phyloP scores from a whole-genome alignment of 1,140 invertebrate genomes.

The Marisa cornuarietis region DNA sequence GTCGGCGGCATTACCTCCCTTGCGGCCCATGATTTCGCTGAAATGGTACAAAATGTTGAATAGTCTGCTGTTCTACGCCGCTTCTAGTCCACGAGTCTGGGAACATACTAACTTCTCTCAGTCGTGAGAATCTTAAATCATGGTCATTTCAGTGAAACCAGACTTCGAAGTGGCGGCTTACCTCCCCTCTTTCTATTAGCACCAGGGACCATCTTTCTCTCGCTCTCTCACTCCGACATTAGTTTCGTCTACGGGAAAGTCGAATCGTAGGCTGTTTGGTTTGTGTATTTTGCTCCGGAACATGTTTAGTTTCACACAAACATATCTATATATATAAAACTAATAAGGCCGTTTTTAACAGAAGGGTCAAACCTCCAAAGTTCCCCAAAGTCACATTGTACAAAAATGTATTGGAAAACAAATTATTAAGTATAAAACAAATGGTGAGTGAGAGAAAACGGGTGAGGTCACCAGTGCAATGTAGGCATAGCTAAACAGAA shows the following conservation, averaged over 20 bases:
- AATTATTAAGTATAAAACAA: too few relatives aligned
- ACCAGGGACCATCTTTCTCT: not conserved
- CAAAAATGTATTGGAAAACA: too few relatives aligned
- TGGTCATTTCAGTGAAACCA: too few relatives aligned
- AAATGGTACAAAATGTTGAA: not conserved
- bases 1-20: slow-evolving; percentile 79
- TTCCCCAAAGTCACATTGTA: not conserved
- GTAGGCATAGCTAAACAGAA: too few relatives aligned
- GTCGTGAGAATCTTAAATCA: not conserved
- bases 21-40: slow-evolving; percentile 1
- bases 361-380: not conserved
- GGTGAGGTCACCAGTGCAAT: too few relatives aligned
- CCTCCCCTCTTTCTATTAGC: not conserved
- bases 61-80: not conserved
- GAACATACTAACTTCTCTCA: not conserved
- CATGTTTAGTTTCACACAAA: not conserved
- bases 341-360: not conserved
- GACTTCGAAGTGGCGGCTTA: not conserved
- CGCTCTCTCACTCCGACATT: not conserved
- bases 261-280: not conserved
- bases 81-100: not conserved
- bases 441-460: too few relatives aligned
- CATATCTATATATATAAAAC: too few relatives aligned
- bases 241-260: not conserved
- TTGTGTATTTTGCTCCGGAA: not conserved